A percentile compares a stretch with the other conserved stretches of the same genome.
Evolutionary conservation across 2,888 invertebrate species (phyloP).

Genomic region (Drosophila longiperda): DNA sequence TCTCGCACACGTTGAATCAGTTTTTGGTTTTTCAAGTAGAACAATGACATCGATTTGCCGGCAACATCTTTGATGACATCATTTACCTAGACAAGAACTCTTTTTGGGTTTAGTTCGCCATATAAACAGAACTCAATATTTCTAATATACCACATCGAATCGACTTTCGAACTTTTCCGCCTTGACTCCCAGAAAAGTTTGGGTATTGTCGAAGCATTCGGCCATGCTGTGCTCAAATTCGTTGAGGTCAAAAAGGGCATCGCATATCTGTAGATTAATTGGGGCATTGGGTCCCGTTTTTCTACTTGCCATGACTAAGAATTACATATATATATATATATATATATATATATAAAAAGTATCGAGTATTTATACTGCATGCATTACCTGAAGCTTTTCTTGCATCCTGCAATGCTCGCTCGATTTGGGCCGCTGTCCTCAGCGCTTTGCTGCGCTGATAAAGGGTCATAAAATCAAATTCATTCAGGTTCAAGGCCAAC

Average conservation of each 20-base stretch:
- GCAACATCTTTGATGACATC: constrained; percentile 80
- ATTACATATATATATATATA: background rate
- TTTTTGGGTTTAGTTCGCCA: too few relatives aligned
- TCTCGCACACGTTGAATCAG: constrained; percentile 66
- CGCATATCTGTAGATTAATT: constrained; percentile 82
- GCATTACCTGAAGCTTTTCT: constrained; percentile 74
- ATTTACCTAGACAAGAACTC: constrained; percentile 61
- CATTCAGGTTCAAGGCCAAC: constrained; percentile 73
- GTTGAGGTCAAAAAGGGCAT: constrained; percentile 81
- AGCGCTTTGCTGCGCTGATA: constrained; percentile 76
- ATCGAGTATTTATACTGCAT: background rate
- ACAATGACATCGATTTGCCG: constrained; percentile 75
- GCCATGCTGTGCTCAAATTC: constrained; percentile 74
- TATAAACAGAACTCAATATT: too few relatives aligned
- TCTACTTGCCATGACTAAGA: constrained; percentile 10
- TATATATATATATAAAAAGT: background rate
- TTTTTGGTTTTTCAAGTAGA: constrained; percentile 75
- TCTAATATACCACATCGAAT: constrained; percentile 69
- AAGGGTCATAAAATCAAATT: constrained; percentile 70
- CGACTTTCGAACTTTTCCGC: background rate
- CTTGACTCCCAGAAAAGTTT: constrained; percentile 3
- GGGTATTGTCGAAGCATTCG: constrained; percentile 39
- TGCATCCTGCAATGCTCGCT: constrained; percentile 73
- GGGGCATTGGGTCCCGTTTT: constrained; percentile 44
- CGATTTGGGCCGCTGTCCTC: constrained; percentile 64